Conservation (phyloP, 2,113 vertebrate species). For the Corydoras maculifer region DNA sequence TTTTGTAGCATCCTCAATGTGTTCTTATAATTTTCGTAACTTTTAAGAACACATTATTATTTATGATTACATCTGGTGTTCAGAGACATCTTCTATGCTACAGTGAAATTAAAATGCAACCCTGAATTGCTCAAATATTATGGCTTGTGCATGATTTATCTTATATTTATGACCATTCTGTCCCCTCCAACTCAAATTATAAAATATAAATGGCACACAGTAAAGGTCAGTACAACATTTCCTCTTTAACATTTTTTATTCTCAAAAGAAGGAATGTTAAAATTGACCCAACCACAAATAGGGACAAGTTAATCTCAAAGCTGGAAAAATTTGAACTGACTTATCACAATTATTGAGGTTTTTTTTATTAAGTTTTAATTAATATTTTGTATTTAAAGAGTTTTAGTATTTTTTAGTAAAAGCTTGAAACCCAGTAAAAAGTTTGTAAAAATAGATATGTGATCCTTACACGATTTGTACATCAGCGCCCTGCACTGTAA, state of each 20-base stretch:
- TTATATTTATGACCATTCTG: constrained; percentile 55
- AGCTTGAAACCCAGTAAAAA: no score
- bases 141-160: constrained; percentile 48
- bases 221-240: constrained; percentile 22
- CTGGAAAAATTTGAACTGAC: no score
- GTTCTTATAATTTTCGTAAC: not conserved
- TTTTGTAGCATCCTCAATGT: not conserved
- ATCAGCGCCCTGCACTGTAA: no score
- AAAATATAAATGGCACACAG: constrained; percentile 31
- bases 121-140: constrained; percentile 54
- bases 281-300: not conserved
- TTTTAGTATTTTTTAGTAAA: no score
- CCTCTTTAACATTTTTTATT: constrained; percentile 2
- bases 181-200: constrained; percentile 14
- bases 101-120: constrained; percentile 46
- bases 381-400: no score
- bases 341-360: no score
- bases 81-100: constrained; percentile 7
- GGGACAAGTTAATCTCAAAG: no score
- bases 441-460: no score
- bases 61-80: constrained; percentile 16
- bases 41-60: constrained; percentile 15
- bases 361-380: no score
- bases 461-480: no score
- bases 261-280: no score